Conservation (phyloP, 2,113 vertebrate genomes). For the Entomyzon cyanotis region DNA sequence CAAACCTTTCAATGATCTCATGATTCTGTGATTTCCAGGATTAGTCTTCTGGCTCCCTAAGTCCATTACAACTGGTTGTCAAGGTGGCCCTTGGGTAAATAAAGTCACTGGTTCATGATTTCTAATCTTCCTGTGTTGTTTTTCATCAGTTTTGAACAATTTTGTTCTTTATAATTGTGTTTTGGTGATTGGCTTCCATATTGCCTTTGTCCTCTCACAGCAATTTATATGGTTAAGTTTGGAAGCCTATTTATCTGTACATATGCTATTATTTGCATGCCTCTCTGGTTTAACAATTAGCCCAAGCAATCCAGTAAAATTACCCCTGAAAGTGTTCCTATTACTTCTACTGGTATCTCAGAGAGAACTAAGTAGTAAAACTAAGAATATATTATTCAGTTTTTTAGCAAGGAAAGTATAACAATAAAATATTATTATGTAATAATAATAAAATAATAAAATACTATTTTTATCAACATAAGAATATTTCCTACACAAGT, state of each 20-base stretch:
- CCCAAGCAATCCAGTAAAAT: not conserved
- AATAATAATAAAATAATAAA: too few relatives aligned
- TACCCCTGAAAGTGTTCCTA: not conserved
- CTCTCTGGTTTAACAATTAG: not conserved
- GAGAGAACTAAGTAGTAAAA: not conserved
- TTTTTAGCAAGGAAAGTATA: not conserved
- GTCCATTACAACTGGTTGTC: not conserved
- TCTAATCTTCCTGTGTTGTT: not conserved
- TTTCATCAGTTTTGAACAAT: not conserved
- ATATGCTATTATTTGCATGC: not conserved
- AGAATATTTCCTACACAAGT: fast-evolving
- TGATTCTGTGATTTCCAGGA: not conserved
- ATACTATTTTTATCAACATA: not conserved
- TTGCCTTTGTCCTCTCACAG: not conserved
- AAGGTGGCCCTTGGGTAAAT: not conserved
- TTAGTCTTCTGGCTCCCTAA: not conserved
- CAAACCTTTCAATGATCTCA: not conserved
- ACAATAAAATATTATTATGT: too few relatives aligned
- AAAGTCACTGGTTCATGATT: not conserved
- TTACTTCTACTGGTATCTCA: not conserved
- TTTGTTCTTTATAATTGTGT: not conserved
- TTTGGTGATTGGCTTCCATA: not conserved
- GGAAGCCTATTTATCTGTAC: not conserved
- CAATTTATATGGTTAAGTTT: not conserved
- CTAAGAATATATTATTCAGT: not conserved